Evolutionary conservation across 2,113 vertebrate species (phyloP).

Genomic region (Eurypyga helias): DNA sequence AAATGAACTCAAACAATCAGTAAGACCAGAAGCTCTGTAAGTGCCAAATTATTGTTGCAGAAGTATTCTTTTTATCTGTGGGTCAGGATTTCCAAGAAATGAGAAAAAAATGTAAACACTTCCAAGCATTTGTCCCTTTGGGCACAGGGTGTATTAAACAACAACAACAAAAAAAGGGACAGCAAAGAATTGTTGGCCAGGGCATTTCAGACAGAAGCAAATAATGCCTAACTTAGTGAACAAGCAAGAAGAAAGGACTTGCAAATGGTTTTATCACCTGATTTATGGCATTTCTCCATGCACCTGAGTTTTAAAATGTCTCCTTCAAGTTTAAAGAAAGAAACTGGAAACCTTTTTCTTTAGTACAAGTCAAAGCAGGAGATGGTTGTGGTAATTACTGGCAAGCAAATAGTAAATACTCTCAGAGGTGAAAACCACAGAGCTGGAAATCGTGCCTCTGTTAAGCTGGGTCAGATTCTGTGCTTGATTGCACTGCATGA

Average conservation of each 20-base stretch:
- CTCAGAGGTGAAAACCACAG: slow-evolving; percentile 49
- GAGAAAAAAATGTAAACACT: slow-evolving; percentile 57
- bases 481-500: slow-evolving; percentile 33
- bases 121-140: slow-evolving; percentile 56
- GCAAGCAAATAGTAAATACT: slow-evolving; percentile 20
- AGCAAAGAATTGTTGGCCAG: background rate
- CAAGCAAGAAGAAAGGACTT: background rate
- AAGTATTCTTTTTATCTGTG: slow-evolving; percentile 46
- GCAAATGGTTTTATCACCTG: background rate
- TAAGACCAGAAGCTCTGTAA: slow-evolving; percentile 15
- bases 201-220: background rate
- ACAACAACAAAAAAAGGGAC: background rate
- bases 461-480: background rate
- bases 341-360: background rate
- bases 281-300: background rate
- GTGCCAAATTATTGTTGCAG: slow-evolving; percentile 41
- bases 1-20: background rate
- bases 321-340: background rate
- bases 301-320: background rate
- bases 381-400: slow-evolving; percentile 34
- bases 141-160: slow-evolving; percentile 13
- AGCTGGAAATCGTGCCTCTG: slow-evolving; percentile 7
- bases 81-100: slow-evolving; percentile 60
- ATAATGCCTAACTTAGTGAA: background rate
- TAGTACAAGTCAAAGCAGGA: slow-evolving; percentile 14